A percentile compares a stretch with the other conserved stretches of the same genome.
Evolutionary conservation across 2,888 invertebrate species (phyloP).

Genomic region (Acanthoscelides obtectus): DNA sequence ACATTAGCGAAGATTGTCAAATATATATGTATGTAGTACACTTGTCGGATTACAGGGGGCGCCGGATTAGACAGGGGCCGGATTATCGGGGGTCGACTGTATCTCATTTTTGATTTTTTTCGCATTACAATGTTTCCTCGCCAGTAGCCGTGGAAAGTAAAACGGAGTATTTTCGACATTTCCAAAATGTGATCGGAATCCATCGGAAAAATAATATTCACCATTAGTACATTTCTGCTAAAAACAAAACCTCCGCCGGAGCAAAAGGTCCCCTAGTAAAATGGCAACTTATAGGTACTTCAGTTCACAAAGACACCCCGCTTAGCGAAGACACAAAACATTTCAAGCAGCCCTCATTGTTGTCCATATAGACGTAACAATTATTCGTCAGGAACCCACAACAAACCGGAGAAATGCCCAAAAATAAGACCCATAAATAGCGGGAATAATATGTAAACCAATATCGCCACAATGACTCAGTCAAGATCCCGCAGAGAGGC

Average conservation of each 20-base stretch:
- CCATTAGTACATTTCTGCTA: background rate
- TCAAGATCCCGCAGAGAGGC: background rate
- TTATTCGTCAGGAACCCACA: slow-evolving; percentile 12
- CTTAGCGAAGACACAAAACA: background rate
- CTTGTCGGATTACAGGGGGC: too few species aligned
- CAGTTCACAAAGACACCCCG: background rate
- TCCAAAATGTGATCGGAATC: too few species aligned
- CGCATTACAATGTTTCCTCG: too few species aligned
- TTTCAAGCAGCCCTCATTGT: background rate
- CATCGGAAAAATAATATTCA: too few species aligned
- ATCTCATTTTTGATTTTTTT: too few species aligned
- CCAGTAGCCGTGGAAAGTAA: too few species aligned
- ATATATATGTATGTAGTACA: too few species aligned
- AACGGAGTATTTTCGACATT: too few species aligned
- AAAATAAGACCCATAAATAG: slow-evolving; percentile 1
- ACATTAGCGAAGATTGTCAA: too few species aligned
- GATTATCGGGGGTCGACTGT: too few species aligned
- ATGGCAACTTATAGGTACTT: background rate
- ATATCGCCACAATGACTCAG: background rate
- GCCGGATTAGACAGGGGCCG: too few species aligned
- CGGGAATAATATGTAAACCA: background rate
- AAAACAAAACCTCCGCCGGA: background rate
- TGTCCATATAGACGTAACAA: slow-evolving; percentile 8
- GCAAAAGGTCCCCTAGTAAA: background rate
- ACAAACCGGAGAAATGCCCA: background rate